A percentile compares a stretch with the other conserved stretches of the same genome.
These are phyloP conservation scores for Nipponia nippon DNA, from an alignment of 2,113 vertebrate genomes.

Conservation along the genomic window DNA sequence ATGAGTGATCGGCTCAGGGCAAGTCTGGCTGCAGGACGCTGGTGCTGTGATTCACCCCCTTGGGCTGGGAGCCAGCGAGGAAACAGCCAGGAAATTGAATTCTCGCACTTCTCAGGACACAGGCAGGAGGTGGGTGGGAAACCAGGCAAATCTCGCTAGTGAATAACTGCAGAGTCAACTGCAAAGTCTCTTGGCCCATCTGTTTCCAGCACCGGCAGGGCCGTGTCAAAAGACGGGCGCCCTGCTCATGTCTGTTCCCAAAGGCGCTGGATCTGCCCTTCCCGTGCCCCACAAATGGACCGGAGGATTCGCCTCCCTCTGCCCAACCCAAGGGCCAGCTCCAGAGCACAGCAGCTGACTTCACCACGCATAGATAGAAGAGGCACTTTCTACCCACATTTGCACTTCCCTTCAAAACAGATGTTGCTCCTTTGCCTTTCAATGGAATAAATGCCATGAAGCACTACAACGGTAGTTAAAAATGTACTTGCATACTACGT, in stretches of 20 bases:
- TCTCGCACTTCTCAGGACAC: background rate
- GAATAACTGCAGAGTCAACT: background rate
- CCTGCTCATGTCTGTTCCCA: background rate
- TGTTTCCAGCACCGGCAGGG: background rate
- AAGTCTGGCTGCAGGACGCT: background rate
- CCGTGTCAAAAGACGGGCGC: background rate
- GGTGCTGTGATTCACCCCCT: background rate
- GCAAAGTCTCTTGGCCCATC: background rate
- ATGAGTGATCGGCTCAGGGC: background rate
- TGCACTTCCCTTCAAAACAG: background rate
- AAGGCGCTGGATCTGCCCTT: background rate
- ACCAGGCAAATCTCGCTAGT: background rate
- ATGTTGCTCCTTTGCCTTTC: background rate
- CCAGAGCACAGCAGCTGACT: background rate
- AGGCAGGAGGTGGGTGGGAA: background rate
- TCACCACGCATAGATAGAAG: background rate
- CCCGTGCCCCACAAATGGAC: background rate
- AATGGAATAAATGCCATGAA: background rate
- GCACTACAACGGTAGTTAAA: background rate
- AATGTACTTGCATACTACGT: background rate
- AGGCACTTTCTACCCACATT: background rate
- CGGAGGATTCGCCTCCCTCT: background rate
- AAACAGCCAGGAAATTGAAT: conserved; percentile 2
- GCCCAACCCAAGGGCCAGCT: background rate
- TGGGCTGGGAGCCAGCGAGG: background rate